Evolutionary conservation across 2,888 invertebrate genomes (phyloP).

Genomic region (Penaeus monodon): DNA sequence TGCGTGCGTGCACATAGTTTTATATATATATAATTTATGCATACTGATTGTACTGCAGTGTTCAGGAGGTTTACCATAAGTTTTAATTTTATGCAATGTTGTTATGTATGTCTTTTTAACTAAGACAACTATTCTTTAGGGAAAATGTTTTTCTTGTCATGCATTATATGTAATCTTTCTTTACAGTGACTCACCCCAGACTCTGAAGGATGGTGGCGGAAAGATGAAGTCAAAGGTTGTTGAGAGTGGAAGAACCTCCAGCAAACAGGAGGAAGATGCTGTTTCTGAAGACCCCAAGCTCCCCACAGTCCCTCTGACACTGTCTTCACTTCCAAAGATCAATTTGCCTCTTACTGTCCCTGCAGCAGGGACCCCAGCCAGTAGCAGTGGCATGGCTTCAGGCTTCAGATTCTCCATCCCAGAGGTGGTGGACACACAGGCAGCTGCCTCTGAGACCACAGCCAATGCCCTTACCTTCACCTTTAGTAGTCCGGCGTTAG

Average conservation of each 20-base stretch:
- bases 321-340: conserved; percentile 42
- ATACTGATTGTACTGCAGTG: too few relatives aligned
- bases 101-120: too few relatives aligned
- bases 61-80: too few relatives aligned
- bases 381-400: conserved; percentile 1
- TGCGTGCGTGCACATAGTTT: too few relatives aligned
- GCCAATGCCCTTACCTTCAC: conserved; percentile 35
- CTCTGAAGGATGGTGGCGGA: conserved; percentile 35
- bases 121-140: too few relatives aligned
- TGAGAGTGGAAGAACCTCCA: neutral
- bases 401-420: conserved; percentile 49
- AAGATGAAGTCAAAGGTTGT: conserved; percentile 49
- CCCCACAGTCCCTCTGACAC: conserved; percentile 29
- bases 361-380: neutral
- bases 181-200: conserved; percentile 41
- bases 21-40: too few relatives aligned
- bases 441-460: conserved; percentile 13
- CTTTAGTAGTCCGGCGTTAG: conserved; percentile 41
- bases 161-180: neutral
- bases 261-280: conserved; percentile 17
- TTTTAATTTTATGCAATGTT: too few relatives aligned
- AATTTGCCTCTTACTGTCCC: neutral
- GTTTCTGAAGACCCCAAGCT: conserved; percentile 24
- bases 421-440: conserved; percentile 31
- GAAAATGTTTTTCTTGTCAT: too few relatives aligned